phyloP scores from a whole-genome alignment of 2,797 vertebrate species.

The Chaenodraco wilsoni region DNA sequence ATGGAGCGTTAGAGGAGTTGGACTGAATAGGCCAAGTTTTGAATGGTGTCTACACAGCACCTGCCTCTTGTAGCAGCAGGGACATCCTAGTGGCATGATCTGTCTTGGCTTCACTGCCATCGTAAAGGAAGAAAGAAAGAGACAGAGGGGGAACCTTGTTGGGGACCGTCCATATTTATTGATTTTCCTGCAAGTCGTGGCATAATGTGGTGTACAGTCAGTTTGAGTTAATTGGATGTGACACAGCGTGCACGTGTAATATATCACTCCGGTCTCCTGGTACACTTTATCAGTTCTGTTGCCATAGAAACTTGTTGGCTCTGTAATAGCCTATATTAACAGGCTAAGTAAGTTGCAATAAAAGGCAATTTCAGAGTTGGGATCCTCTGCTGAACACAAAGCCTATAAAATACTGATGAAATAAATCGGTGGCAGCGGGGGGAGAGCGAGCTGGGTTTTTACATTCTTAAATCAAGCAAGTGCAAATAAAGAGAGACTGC shows the following conservation, averaged over 20 bases:
- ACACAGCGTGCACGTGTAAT: slow-evolving; percentile 94
- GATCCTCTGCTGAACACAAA: slow-evolving; percentile 80
- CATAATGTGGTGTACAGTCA: slow-evolving; percentile 93
- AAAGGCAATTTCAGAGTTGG: slow-evolving; percentile 82
- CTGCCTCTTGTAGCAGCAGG: slow-evolving; percentile 93
- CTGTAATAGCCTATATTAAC: slow-evolving; percentile 88
- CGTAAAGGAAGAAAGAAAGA: slow-evolving; percentile 71
- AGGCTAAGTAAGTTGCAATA: slow-evolving; percentile 88
- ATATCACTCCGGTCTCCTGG: slow-evolving; percentile 90
- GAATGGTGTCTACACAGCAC: slow-evolving; percentile 99
- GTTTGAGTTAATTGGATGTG: slow-evolving; percentile 98
- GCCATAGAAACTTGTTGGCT: slow-evolving; percentile 86
- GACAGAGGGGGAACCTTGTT: slow-evolving; percentile 79
- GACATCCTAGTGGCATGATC: slow-evolving; percentile 92
- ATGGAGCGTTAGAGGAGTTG: slow-evolving; percentile 97
- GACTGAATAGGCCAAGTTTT: slow-evolving; percentile 99
- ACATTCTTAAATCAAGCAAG: slow-evolving; percentile 74
- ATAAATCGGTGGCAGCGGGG: slow-evolving; percentile 70
- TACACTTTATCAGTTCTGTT: slow-evolving; percentile 89
- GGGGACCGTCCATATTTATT: slow-evolving; percentile 94
- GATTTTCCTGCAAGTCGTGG: slow-evolving; percentile 93
- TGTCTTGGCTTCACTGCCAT: slow-evolving; percentile 80
- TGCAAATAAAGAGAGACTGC: slow-evolving; percentile 73
- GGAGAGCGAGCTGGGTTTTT: slow-evolving; percentile 40
- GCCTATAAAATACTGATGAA: slow-evolving; percentile 79